Percentiles rank a stretch among this genome's conserved stretches.
These are phyloP conservation scores for Bursaphelenchus okinawaensis DNA, from an alignment of 2,888 invertebrate genomes.

Conservation along the genomic window DNA sequence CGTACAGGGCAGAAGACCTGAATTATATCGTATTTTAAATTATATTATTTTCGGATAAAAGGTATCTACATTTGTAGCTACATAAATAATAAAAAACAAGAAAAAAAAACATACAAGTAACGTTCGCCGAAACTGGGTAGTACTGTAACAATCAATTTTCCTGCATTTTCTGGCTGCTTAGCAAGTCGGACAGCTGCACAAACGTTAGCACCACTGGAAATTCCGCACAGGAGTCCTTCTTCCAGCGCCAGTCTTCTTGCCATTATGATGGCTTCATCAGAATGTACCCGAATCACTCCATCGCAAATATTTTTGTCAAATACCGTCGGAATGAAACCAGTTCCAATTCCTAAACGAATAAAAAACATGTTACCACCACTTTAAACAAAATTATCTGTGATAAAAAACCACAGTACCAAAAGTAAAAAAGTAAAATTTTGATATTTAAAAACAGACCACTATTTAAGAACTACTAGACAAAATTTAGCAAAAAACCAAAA, in stretches of 20 bases:
- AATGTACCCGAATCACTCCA: slow-evolving; percentile 41
- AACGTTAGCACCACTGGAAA: slow-evolving; percentile 54
- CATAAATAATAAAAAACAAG: too few species aligned
- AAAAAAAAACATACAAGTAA: slow-evolving; percentile 41
- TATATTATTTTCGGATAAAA: too few species aligned
- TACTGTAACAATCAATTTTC: slow-evolving; percentile 52
- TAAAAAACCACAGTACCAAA: too few species aligned
- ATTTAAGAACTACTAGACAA: too few species aligned
- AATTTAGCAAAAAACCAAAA: too few species aligned
- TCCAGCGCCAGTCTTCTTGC: slow-evolving; percentile 42
- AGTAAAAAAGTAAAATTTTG: too few species aligned
- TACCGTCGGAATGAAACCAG: slow-evolving; percentile 49
- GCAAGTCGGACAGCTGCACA: slow-evolving; percentile 45
- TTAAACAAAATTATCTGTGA: too few species aligned
- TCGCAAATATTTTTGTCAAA: slow-evolving; percentile 44
- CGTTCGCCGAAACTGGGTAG: slow-evolving; percentile 54
- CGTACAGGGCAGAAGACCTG: slow-evolving; percentile 47
- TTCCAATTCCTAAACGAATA: slow-evolving; percentile 44
- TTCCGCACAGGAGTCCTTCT: slow-evolving; percentile 50
- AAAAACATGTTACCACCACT: not conserved
- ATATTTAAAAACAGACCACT: too few species aligned
- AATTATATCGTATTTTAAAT: not conserved
- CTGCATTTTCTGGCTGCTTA: slow-evolving; percentile 41
- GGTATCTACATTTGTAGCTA: not conserved
- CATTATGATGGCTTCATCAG: slow-evolving; percentile 47